Conservation (phyloP, 53 echinoderm and acorn worm genomes). For the Paracentrotus lividus region DNA sequence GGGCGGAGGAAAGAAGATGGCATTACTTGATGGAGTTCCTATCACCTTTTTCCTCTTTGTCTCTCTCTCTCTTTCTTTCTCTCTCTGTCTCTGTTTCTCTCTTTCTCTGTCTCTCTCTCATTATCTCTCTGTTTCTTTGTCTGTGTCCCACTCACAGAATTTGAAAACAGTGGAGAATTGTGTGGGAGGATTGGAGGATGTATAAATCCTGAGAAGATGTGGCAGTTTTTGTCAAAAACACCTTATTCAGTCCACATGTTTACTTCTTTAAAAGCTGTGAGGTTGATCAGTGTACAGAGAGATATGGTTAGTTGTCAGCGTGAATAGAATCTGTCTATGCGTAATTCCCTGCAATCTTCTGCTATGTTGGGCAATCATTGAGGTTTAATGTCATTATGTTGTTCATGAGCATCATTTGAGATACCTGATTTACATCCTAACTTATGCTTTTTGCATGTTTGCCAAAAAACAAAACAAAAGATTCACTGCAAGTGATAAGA, state of each 20-base stretch:
- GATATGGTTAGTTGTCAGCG: too few species aligned
- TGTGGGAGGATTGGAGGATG: slow-evolving; percentile 51
- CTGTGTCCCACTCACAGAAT: not conserved
- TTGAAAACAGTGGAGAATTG: not conserved
- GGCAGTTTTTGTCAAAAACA: slow-evolving; percentile 32
- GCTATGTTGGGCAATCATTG: not conserved
- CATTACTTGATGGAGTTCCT: slow-evolving; percentile 36
- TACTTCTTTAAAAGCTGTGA: not conserved
- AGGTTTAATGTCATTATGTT: not conserved
- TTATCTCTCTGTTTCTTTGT: not conserved
- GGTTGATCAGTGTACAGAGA: not conserved
- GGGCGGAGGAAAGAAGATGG: slow-evolving; percentile 39
- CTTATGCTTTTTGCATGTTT: not conserved
- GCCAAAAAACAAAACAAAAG: too few species aligned
- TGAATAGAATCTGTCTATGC: too few species aligned
- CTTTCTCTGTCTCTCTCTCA: not conserved
- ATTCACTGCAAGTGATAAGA: too few species aligned
- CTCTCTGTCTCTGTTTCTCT: not conserved
- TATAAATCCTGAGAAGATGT: slow-evolving; percentile 36
- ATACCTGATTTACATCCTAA: not conserved
- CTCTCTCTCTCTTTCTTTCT: not conserved
- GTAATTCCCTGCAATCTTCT: too few species aligned
- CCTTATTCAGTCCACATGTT: slow-evolving; percentile 3
- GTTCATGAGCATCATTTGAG: not conserved
- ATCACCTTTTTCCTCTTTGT: not conserved